Conservation (phyloP, 2,888 invertebrate species). For the Drosophila greeni region DNA sequence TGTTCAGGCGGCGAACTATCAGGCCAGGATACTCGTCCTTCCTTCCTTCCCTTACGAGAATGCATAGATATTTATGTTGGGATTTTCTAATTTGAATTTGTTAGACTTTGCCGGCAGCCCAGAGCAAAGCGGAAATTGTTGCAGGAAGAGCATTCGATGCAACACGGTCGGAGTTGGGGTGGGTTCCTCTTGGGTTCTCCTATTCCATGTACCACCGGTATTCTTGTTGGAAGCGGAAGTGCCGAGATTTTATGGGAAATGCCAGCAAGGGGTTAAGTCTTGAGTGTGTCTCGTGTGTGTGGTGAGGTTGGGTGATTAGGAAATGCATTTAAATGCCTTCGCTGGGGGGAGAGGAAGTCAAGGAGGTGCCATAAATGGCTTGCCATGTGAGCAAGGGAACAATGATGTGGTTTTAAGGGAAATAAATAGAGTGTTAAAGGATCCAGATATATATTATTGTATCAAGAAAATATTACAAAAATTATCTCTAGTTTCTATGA, state of each 20-base stretch:
- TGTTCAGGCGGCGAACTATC: constrained; percentile 62
- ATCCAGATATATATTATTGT: neutral
- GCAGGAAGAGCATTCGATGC: constrained; percentile 65
- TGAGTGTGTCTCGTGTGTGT: constrained; percentile 27
- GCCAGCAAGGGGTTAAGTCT: constrained; percentile 56
- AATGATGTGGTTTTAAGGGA: neutral
- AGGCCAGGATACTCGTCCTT: too few species aligned
- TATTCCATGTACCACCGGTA: constrained; percentile 15
- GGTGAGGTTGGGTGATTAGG: constrained; percentile 46
- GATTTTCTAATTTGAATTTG: constrained; percentile 72
- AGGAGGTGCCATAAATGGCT: constrained; percentile 31
- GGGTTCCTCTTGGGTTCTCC: constrained; percentile 22
- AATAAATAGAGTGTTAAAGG: neutral
- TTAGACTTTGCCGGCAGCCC: constrained; percentile 62
- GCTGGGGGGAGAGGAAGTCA: neutral
- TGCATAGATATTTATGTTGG: constrained; percentile 69
- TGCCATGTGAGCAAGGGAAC: neutral
- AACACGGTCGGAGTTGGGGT: constrained; percentile 23
- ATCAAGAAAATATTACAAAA: neutral
- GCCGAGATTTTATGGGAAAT: constrained; percentile 65
- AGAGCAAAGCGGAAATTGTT: constrained; percentile 65
- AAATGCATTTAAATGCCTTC: constrained; percentile 38
- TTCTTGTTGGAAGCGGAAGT: constrained; percentile 53
- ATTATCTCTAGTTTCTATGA: neutral
- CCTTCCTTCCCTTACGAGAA: too few species aligned